These are phyloP conservation scores for Troides aeacus DNA, from an alignment of 2,888 invertebrate species.

Conservation along the genomic window DNA sequence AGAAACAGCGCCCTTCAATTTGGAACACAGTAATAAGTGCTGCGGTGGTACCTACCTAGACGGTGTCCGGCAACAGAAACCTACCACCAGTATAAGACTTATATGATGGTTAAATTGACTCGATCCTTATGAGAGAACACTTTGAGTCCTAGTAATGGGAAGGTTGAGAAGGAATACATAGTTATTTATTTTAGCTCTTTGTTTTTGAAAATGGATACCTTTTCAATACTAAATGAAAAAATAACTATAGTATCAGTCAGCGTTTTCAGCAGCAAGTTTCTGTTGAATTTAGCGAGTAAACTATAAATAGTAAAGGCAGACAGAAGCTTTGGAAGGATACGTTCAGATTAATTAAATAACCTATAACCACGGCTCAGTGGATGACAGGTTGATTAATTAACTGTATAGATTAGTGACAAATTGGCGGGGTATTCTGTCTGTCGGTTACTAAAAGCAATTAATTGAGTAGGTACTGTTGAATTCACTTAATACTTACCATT, in stretches of 20 bases:
- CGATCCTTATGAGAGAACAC: no score
- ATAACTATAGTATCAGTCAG: neutral
- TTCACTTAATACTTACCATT: neutral
- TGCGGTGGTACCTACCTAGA: no score
- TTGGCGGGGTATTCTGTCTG: conserved; percentile 24
- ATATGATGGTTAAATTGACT: no score
- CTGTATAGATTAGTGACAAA: conserved; percentile 29
- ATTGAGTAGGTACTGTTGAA: conserved; percentile 6
- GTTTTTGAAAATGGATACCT: no score
- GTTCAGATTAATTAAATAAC: conserved; percentile 28
- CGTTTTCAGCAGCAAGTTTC: neutral
- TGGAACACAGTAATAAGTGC: no score
- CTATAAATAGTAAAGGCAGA: no score
- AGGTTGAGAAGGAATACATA: no score
- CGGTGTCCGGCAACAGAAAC: no score
- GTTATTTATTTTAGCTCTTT: no score
- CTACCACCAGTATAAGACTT: no score
- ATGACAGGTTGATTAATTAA: conserved; percentile 29
- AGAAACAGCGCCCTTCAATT: no score
- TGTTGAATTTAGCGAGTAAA: neutral
- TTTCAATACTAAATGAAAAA: neutral
- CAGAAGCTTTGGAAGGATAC: neutral
- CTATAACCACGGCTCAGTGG: conserved; percentile 26
- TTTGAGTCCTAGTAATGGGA: no score
- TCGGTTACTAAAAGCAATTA: conserved; percentile 18